A percentile compares a stretch with the other conserved stretches of the same genome.
Evolutionary conservation across 2,797 vertebrate genomes (phyloP).

Genomic region (Chelmon rostratus): DNA sequence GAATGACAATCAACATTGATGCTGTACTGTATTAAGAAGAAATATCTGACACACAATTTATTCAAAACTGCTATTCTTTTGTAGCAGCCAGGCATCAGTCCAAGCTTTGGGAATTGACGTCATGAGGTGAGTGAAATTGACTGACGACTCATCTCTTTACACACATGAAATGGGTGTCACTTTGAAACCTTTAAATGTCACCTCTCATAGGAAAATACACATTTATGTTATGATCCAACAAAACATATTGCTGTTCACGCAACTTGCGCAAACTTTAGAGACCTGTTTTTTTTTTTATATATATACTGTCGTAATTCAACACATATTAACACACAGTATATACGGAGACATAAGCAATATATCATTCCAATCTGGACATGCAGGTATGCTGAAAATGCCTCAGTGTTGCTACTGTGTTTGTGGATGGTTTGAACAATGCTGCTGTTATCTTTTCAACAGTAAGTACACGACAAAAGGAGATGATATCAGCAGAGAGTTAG

Average conservation of each 20-base stretch:
- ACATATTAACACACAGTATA: background rate
- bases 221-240: background rate
- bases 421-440: background rate
- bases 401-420: background rate
- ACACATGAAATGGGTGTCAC: background rate
- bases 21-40: background rate
- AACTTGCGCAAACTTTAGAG: background rate
- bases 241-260: background rate
- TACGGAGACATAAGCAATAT: background rate
- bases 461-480: constrained; percentile 14
- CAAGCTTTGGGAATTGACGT: constrained; percentile 41
- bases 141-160: constrained; percentile 22
- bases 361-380: background rate
- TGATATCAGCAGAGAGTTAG: constrained; percentile 24
- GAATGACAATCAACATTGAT: background rate
- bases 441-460: background rate
- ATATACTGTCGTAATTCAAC: background rate
- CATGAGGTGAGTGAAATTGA: constrained; percentile 20
- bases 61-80: background rate
- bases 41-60: background rate
- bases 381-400: background rate
- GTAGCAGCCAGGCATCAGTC: background rate
- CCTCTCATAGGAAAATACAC: background rate
- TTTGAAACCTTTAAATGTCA: constrained; percentile 7
- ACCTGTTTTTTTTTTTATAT: background rate